phyloP scores from a whole-genome alignment of 2,113 vertebrate species.

The Thalassarche chlororhynchos region DNA sequence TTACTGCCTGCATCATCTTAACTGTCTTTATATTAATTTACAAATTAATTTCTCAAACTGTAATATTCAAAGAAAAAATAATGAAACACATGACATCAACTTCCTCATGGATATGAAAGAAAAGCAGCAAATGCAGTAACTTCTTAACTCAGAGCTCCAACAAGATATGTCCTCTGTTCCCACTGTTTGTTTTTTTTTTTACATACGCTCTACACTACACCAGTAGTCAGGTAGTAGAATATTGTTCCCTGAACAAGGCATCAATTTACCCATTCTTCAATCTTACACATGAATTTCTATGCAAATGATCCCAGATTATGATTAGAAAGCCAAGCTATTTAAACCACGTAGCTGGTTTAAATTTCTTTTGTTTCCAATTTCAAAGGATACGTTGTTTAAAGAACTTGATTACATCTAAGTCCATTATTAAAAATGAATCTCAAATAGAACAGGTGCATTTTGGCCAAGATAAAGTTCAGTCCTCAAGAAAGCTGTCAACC shows the following conservation, averaged over 20 bases:
- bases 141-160: neutral
- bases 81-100: neutral
- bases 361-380: neutral
- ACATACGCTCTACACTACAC: neutral
- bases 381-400: neutral
- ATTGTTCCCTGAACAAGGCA: neutral
- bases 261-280: neutral
- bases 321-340: neutral
- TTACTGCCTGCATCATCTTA: neutral
- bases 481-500: neutral
- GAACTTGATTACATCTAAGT: neutral
- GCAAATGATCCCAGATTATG: neutral
- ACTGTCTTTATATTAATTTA: neutral
- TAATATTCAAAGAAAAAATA: neutral
- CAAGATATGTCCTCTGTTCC: neutral
- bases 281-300: neutral
- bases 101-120: neutral
- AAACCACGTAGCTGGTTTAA: neutral
- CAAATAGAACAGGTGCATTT: neutral
- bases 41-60: neutral
- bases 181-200: neutral
- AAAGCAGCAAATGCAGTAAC: neutral
- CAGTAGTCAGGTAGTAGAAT: neutral
- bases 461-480: neutral
- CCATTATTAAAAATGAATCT: neutral